These are phyloP conservation scores for Thysanoteuthis rhombus DNA, from an alignment of 2,888 invertebrate species.

Conservation along the genomic window DNA sequence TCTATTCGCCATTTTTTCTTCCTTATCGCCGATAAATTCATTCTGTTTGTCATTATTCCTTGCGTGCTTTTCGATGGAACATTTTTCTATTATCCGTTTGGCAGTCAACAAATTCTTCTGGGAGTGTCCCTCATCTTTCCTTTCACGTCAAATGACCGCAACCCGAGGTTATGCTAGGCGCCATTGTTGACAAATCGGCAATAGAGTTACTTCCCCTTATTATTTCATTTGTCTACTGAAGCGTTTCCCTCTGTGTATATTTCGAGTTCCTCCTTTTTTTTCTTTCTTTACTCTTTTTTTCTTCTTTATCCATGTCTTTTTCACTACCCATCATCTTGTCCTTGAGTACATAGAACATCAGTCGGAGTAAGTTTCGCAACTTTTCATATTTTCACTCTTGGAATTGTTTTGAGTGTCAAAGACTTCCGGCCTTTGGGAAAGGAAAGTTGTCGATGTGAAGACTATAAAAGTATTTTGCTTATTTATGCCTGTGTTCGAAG, in stretches of 20 bases:
- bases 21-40: not conserved
- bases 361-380: not conserved
- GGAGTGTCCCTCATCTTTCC: not conserved
- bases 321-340: not conserved
- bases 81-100: not conserved
- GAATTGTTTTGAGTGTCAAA: not conserved
- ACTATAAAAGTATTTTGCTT: too few species aligned
- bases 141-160: not conserved
- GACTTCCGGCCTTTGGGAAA: not conserved
- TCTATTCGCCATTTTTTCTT: not conserved
- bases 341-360: not conserved
- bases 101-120: not conserved
- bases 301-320: too few species aligned
- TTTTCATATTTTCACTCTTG: not conserved
- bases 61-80: not conserved
- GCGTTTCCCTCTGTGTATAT: not conserved
- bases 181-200: not conserved
- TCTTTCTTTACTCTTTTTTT: not conserved
- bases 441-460: not conserved
- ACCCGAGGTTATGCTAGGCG: not conserved
- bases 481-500: too few species aligned
- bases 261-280: not conserved
- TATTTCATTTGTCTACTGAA: not conserved
- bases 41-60: not conserved
- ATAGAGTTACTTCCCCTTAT: not conserved